Percentiles rank a stretch among this genome's conserved stretches.
Evolutionary conservation across 1,140 invertebrate genomes (phyloP).

Genomic region (Drosophila obscura): DNA sequence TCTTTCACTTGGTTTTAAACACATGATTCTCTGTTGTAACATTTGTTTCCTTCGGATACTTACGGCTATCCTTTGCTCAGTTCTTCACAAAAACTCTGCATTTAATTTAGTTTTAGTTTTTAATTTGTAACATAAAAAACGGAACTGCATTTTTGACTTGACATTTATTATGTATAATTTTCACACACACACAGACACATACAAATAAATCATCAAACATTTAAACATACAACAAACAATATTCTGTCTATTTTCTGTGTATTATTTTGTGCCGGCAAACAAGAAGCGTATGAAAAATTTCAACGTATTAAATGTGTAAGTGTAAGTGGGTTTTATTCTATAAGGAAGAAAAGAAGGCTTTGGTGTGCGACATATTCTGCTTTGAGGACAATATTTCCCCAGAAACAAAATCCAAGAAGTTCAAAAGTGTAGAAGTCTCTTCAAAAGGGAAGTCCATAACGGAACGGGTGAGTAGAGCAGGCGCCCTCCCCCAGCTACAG

Average conservation of each 20-base stretch:
- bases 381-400: constrained; percentile 45
- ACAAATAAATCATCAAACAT: constrained; percentile 40
- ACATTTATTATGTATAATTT: constrained; percentile 47
- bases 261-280: constrained; percentile 8
- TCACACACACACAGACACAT: constrained; percentile 19
- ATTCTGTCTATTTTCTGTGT: constrained; percentile 14
- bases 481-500: too few relatives aligned
- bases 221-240: background rate
- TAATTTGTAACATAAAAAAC: constrained; percentile 23
- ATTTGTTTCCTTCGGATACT: constrained; percentile 69
- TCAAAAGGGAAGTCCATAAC: too few relatives aligned
- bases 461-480: constrained; percentile 2
- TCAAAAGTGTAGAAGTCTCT: constrained; percentile 4
- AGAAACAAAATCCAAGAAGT: constrained; percentile 15
- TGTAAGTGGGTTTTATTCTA: background rate
- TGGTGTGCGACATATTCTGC: constrained; percentile 38
- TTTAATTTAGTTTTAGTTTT: constrained; percentile 48
- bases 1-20: constrained; percentile 16
- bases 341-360: constrained; percentile 1
- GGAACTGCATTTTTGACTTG: constrained; percentile 64
- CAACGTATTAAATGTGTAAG: constrained; percentile 2
- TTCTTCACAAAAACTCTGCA: constrained; percentile 51
- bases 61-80: constrained; percentile 33
- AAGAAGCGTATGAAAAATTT: constrained; percentile 73
- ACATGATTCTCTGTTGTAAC: constrained; percentile 73